A percentile compares a stretch with the other conserved stretches of the same genome.
Evolutionary conservation across 92 coral and sea anemone genomes (phyloP).

Genomic region (Pocillopora grandis): DNA sequence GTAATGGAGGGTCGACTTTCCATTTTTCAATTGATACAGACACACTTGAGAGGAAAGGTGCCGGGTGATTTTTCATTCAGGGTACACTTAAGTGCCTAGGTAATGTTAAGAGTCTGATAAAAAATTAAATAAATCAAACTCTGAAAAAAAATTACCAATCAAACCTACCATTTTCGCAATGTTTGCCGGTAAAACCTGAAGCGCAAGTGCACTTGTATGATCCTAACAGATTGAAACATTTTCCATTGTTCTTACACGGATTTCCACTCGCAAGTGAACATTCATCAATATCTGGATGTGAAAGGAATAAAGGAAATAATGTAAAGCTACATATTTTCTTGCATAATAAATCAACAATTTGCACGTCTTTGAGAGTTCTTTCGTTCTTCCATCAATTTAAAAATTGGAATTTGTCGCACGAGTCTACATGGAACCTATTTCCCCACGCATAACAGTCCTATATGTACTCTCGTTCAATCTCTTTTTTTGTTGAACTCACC

Average conservation of each 20-base stretch:
- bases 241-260: constrained; percentile 45
- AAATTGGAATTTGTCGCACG: too few relatives aligned
- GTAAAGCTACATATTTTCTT: neutral
- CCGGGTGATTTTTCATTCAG: too few relatives aligned
- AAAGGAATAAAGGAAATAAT: neutral
- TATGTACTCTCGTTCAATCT: neutral
- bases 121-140: too few relatives aligned
- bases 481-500: constrained; percentile 12
- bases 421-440: too few relatives aligned
- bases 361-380: too few relatives aligned
- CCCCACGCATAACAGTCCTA: neutral
- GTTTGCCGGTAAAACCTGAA: neutral
- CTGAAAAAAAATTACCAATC: neutral
- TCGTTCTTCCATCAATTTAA: too few relatives aligned
- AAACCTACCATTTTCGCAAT: constrained; percentile 8
- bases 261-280: neutral
- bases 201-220: neutral
- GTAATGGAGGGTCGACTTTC: too few relatives aligned
- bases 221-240: constrained; percentile 27
- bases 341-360: neutral
- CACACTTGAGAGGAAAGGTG: too few relatives aligned
- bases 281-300: constrained; percentile 30
- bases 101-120: too few relatives aligned
- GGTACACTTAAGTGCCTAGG: too few relatives aligned
- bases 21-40: too few relatives aligned